Base-by-base conservation (phyloP, 2,888 invertebrate genomes). In the Chloroclysta siterata region DNA sequence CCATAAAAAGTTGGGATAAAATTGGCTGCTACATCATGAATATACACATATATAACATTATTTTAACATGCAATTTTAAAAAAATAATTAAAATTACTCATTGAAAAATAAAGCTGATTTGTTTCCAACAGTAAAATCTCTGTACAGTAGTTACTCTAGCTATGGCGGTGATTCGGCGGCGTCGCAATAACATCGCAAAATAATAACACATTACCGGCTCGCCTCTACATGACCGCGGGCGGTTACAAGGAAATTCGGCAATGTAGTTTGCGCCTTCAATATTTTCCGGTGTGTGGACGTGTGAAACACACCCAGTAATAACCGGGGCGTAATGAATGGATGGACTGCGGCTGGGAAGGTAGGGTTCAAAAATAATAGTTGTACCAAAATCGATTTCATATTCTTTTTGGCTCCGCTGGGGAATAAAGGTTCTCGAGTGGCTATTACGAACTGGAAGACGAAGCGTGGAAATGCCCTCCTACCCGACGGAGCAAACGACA, bases 181-280 rank as follows among this genome's bases (percentile, higher is more conserved):
- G 69, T 68, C 66, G 68, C 72, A 73, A 72, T 72, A 72, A 72
- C 73, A 77, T 74, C 69, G 71, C 68, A 65, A 77, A 81, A 80
- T 81, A 82, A 81, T 78, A 82, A 80, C 76, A 78, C 75, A 74
- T 78, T 75, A 74, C 68, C n/a, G 60, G 68, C 29, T 58, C 50
- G 65, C 70, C 72, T 73, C 68, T 72, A 69, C 65, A 72, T 65
- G 63, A 66, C 70, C 72, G 66, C 68, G 36, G 58, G 59, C 48
- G 55, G 67, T 73, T 73, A 70, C 65, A 69, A 77, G 76, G 70
- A 77, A 75, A 75, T 76, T 71, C 58, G 60, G 60, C 63, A 67
- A 53, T 63, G 69, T 66, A 72, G 71, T 77, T 72, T 69, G 66
- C 60, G 46, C 66, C 66, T 53, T 57, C 48, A 47, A 57, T 66